A percentile compares a stretch with the other conserved stretches of the same genome.
Conservation (phyloP, 2,888 invertebrate species). For the Pocota personata region DNA sequence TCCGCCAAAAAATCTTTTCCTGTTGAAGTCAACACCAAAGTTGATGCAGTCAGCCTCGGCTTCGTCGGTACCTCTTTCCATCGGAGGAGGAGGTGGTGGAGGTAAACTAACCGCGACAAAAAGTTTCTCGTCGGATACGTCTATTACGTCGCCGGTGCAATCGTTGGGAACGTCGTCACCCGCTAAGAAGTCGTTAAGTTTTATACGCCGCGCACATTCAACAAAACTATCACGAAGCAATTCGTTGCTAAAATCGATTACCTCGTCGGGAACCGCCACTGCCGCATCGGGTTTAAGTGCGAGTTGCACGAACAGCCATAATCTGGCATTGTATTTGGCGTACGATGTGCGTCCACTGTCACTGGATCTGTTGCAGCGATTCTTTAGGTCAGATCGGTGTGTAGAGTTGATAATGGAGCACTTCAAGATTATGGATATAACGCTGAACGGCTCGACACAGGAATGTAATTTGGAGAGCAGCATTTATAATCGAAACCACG, state of each 20-base stretch:
- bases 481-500: constrained; percentile 39
- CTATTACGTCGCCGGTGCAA: constrained; percentile 72
- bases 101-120: constrained; percentile 73
- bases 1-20: constrained; percentile 82
- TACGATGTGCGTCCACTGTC: constrained; percentile 81
- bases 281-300: constrained; percentile 38
- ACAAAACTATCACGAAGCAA: constrained; percentile 89
- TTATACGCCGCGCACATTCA: constrained; percentile 89
- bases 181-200: constrained; percentile 85
- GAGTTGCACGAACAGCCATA: constrained; percentile 54
- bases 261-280: constrained; percentile 78
- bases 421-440: constrained; percentile 80
- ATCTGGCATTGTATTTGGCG: constrained; percentile 77
- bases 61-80: constrained; percentile 58
- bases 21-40: constrained; percentile 81
- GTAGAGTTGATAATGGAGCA: constrained; percentile 81
- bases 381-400: constrained; percentile 81
- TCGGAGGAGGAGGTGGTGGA: constrained; percentile 28
- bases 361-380: constrained; percentile 81
- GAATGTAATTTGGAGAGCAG: constrained; percentile 80
- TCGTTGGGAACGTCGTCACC: constrained; percentile 83
- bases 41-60: constrained; percentile 74
- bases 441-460: constrained; percentile 80
- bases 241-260: constrained; percentile 85
- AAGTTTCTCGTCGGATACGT: constrained; percentile 75